Conservation (phyloP, 2,797 vertebrate species). For the Malurus leucopterus region DNA sequence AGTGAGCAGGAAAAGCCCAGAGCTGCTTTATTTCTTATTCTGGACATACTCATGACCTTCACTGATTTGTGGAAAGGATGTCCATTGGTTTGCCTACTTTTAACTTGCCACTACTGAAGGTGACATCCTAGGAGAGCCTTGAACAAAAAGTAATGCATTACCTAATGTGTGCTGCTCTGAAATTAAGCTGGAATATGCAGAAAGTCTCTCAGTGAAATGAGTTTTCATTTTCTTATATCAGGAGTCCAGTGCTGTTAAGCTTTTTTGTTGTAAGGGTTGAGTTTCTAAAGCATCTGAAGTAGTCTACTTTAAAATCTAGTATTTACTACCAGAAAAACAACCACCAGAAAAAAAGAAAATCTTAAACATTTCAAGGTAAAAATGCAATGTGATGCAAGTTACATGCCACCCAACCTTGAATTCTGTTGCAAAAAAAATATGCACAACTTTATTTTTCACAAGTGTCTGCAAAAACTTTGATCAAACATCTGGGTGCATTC, state of each 20-base stretch:
- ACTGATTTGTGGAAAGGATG: background rate
- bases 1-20: background rate
- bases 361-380: background rate
- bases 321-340: background rate
- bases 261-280: background rate
- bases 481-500: background rate
- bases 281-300: background rate
- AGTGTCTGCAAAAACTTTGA: background rate
- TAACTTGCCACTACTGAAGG: background rate
- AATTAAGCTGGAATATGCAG: background rate
- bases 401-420: background rate
- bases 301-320: background rate
- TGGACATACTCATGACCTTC: background rate
- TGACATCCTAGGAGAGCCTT: background rate
- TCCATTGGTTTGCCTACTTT: background rate
- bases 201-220: background rate
- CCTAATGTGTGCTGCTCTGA: background rate
- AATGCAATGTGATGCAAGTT: background rate
- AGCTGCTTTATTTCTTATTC: fast-evolving
- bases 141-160: background rate
- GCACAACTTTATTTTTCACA: background rate
- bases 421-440: background rate
- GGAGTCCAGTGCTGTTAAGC: background rate
- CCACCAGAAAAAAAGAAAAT: background rate
- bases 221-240: background rate